These are phyloP conservation scores for Apeira syringaria DNA, from an alignment of 2,888 invertebrate species.

Conservation along the genomic window DNA sequence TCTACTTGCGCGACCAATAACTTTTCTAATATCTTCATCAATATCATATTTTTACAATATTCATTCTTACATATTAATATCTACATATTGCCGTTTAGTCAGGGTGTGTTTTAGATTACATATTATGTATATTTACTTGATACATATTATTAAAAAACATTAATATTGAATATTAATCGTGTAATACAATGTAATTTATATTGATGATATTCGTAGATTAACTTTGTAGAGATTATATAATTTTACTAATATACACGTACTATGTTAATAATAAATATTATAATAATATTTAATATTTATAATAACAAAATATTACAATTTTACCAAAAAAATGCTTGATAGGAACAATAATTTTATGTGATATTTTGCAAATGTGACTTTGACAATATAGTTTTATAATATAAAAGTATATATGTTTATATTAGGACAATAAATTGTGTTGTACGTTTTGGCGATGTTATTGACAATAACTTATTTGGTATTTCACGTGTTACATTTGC, in stretches of 20 bases:
- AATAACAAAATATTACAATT: too few relatives aligned
- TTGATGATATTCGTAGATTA: background rate
- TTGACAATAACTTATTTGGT: constrained; percentile 25
- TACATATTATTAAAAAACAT: background rate
- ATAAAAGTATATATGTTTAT: constrained; percentile 14
- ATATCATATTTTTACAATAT: too few relatives aligned
- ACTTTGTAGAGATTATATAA: too few relatives aligned
- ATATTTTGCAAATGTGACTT: constrained; percentile 61
- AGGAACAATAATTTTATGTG: constrained; percentile 18
- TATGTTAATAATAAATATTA: too few relatives aligned
- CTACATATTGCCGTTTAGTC: constrained; percentile 43
- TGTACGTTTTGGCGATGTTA: constrained; percentile 18
- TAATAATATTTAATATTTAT: too few relatives aligned
- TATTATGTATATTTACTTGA: background rate
- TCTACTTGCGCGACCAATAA: constrained; percentile 18
- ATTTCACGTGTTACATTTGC: constrained; percentile 36
- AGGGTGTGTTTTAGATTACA: constrained; percentile 44
- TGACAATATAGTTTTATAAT: constrained; percentile 64
- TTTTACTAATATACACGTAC: constrained; percentile 11
- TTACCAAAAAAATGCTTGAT: constrained; percentile 29
- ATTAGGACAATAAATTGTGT: constrained; percentile 42
- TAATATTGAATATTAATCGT: background rate
- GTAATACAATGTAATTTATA: background rate
- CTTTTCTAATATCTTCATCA: constrained; percentile 2
- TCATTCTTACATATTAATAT: constrained; percentile 14